Evolutionary conservation across 1,140 invertebrate species (phyloP).

Genomic region (Oryzaephilus surinamensis): DNA sequence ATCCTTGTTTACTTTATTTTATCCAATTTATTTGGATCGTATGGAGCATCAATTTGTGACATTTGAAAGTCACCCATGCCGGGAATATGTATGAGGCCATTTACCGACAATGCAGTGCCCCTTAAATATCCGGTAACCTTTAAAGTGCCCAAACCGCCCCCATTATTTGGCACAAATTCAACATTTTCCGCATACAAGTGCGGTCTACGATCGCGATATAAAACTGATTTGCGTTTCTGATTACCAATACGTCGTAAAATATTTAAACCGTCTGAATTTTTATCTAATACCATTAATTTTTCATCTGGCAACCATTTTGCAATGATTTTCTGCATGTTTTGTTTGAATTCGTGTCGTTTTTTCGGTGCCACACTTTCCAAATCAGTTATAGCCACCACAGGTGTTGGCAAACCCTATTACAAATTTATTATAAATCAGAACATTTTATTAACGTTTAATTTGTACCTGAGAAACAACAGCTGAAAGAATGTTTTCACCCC

Average conservation of each 20-base stretch:
- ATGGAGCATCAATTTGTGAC: slow-evolving; percentile 59
- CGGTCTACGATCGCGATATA: slow-evolving; percentile 65
- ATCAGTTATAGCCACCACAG: slow-evolving; percentile 66
- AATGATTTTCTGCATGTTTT: slow-evolving; percentile 61
- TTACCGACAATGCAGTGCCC: slow-evolving; percentile 70
- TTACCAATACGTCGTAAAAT: slow-evolving; percentile 67
- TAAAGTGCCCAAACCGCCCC: slow-evolving; percentile 51
- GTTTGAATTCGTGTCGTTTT: slow-evolving; percentile 64
- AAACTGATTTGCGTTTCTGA: slow-evolving; percentile 65
- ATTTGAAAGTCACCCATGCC: slow-evolving; percentile 91
- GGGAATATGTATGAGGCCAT: slow-evolving; percentile 79
- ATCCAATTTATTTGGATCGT: slow-evolving; percentile 66
- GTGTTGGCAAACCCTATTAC: slow-evolving; percentile 65
- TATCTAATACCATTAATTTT: slow-evolving; percentile 70
- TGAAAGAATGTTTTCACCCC: slow-evolving; percentile 68
- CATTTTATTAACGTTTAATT: neutral
- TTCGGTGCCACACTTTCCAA: slow-evolving; percentile 58
- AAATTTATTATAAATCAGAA: slow-evolving; percentile 12
- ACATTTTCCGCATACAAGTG: slow-evolving; percentile 73
- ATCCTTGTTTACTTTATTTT: slow-evolving; percentile 33
- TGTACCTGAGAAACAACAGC: slow-evolving; percentile 15
- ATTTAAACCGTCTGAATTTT: slow-evolving; percentile 63
- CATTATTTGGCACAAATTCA: slow-evolving; percentile 49
- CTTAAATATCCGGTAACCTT: slow-evolving; percentile 79
- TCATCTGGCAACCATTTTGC: slow-evolving; percentile 72